These are phyloP conservation scores for Diadema setosum DNA, from an alignment of 35 echinoderm and acorn worm genomes.

Conservation along the genomic window DNA sequence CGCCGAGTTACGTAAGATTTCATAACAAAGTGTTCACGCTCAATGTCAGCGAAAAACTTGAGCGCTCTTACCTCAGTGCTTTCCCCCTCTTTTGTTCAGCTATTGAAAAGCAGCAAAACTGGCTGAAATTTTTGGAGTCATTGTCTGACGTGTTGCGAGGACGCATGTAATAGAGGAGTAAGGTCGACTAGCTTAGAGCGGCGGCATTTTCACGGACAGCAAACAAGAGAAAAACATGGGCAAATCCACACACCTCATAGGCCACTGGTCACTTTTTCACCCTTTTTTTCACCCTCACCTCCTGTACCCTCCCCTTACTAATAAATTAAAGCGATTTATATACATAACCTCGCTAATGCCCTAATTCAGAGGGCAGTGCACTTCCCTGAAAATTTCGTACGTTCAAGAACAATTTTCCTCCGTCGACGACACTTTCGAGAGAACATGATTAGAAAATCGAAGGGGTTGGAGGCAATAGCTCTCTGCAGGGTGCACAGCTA, in stretches of 20 bases:
- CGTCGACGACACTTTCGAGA: too few species aligned
- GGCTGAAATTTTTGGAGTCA: too few species aligned
- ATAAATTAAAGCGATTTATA: background rate
- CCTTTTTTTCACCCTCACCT: background rate
- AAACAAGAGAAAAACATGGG: background rate
- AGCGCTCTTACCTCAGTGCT: too few species aligned
- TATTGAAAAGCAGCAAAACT: too few species aligned
- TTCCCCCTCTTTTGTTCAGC: too few species aligned
- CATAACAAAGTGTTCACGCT: background rate
- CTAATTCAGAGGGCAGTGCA: background rate
- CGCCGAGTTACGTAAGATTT: background rate
- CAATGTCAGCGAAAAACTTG: background rate
- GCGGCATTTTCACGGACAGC: background rate
- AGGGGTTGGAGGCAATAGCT: too few species aligned
- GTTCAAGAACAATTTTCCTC: background rate
- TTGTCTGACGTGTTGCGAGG: background rate
- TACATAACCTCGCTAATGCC: background rate
- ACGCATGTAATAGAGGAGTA: background rate
- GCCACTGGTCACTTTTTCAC: too few species aligned
- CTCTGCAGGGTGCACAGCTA: too few species aligned
- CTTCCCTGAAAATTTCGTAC: background rate
- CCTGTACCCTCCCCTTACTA: too few species aligned
- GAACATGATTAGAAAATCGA: too few species aligned
- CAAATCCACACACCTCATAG: background rate
- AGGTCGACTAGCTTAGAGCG: background rate